Base-by-base conservation (phyloP, 2,113 vertebrate species). In the Neoarius graeffei region DNA sequence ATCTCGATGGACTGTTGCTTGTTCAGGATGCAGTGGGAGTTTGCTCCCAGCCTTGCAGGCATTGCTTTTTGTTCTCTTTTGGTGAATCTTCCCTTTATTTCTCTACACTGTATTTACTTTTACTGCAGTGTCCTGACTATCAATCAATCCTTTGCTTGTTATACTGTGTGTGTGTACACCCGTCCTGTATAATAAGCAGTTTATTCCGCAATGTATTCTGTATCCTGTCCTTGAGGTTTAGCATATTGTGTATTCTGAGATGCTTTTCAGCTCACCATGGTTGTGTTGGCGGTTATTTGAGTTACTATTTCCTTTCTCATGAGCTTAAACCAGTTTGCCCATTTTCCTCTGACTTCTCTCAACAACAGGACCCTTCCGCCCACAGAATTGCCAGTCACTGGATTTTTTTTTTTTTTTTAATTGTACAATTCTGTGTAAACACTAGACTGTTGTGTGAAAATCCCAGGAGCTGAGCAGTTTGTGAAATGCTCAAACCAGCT, bases 1-100 rank as follows among this genome's bases (percentile, higher is more conserved):
- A 42, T 83, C 87, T 60, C 69, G 14, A 27, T 86, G 66, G 76
- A 69, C 66, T 42, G 52, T 57, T 77, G 86, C 35, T 15, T 86
- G 88, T 83, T 83, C 76, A 62, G 69, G 74, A 83, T 57, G 85
- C 71, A 77, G 57, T 13, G 11, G 48, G 69, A 73, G 80, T 81
- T 83, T 81, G 64, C 15, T 69, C 17, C 20, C 15, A 25, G 81
- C 77, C 88, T 88, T 57, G 83, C 56, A 88, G 88, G 62, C 80
- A 81, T 56, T 76, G 14, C 3, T 56, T 71, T 71, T 23, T 62
- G 7, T 2, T 67, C 67, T 20, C 79, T 67, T 85, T 48, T 57
- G 13, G 23, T 81, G 56, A 74, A 15, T 67, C 50, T 82, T 60
- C 14, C 15, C 19, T 77, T 48, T 66, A 42, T 87, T 17, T 25